These are phyloP conservation scores for Lonchura striata DNA, from an alignment of 2,113 vertebrate species.

Conservation along the genomic window DNA sequence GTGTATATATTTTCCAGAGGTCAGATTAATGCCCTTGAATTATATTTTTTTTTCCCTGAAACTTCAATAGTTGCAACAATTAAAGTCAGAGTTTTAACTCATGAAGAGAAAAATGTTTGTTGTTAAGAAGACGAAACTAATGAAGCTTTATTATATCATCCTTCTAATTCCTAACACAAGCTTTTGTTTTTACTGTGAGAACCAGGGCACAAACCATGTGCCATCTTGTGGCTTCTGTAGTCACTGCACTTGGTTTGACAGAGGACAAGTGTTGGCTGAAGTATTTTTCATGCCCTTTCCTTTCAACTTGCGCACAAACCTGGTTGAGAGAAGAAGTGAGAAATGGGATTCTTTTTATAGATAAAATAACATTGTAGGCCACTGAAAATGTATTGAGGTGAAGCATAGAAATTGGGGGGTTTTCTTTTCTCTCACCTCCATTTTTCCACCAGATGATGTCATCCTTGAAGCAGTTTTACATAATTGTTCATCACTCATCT, in stretches of 20 bases:
- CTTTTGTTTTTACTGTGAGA: background rate
- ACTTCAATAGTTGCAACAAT: background rate
- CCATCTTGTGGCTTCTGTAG: constrained; percentile 67
- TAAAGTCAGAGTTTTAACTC: background rate
- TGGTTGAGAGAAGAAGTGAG: background rate
- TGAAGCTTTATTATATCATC: background rate
- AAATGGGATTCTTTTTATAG: background rate
- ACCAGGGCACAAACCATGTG: constrained; percentile 11
- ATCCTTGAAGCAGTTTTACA: background rate
- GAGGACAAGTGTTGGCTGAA: background rate
- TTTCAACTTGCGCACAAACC: background rate
- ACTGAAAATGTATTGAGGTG: background rate
- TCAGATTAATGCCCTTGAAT: background rate
- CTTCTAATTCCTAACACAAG: background rate
- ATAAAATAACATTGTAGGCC: fast-evolving
- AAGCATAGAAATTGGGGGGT: background rate
- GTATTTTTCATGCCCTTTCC: background rate
- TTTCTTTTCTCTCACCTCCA: background rate
- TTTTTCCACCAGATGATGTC: background rate
- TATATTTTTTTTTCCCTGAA: background rate
- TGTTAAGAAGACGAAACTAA: background rate
- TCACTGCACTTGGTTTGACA: constrained; percentile 14
- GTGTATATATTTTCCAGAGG: background rate
- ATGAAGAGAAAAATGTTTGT: background rate
- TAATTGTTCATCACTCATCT: background rate